phyloP scores from a whole-genome alignment of 1,140 invertebrate genomes.

The Drosophila melanica region DNA sequence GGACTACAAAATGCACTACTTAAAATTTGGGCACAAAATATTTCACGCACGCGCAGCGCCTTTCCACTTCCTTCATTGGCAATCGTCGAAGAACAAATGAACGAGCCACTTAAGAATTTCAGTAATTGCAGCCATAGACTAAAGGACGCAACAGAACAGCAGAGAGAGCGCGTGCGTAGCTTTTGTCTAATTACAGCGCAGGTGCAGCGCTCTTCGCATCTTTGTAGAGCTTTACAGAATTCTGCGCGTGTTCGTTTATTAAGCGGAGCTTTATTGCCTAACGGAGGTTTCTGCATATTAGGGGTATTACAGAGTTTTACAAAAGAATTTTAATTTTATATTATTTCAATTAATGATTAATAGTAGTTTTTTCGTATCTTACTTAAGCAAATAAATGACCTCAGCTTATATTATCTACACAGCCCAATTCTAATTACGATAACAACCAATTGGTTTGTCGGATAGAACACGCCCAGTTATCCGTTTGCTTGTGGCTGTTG shows the following conservation, averaged over 20 bases:
- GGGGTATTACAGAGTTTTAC: neutral
- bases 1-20: slow-evolving; percentile 62
- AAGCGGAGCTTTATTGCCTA: neutral
- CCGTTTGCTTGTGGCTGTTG: slow-evolving; percentile 10
- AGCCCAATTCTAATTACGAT: slow-evolving; percentile 19
- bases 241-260: neutral
- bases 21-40: slow-evolving; percentile 59
- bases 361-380: too few species aligned
- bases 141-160: neutral
- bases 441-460: slow-evolving; percentile 4
- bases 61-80: slow-evolving; percentile 56
- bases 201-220: neutral
- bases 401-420: neutral
- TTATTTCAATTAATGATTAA: too few species aligned
- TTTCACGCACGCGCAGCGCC: slow-evolving; percentile 59
- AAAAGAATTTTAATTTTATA: neutral
- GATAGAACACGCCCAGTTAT: slow-evolving; percentile 31
- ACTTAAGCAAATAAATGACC: too few species aligned
- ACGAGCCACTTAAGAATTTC: slow-evolving; percentile 39
- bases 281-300: neutral
- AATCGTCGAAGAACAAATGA: slow-evolving; percentile 71
- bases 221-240: neutral
- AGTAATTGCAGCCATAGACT: too few species aligned
- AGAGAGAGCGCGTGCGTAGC: neutral
- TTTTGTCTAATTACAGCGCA: neutral